Evolutionary conservation across 2,113 vertebrate species (phyloP).

Genomic region (Podiceps cristatus): DNA sequence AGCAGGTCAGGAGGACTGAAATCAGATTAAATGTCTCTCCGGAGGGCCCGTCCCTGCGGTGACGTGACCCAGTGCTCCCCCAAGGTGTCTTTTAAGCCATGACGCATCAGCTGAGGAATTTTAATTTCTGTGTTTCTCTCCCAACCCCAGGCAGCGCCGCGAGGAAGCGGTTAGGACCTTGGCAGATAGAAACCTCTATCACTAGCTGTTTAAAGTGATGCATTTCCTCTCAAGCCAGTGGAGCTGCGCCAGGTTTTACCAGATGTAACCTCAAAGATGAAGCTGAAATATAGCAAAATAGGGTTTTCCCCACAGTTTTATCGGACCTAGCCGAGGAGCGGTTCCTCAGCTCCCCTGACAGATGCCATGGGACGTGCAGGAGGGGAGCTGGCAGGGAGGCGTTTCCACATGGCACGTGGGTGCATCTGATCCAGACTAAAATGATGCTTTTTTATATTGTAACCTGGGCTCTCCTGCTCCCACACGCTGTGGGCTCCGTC

Average conservation of each 20-base stretch:
- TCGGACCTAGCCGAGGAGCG: neutral
- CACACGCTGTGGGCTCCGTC: neutral
- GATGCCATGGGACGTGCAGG: fast-evolving
- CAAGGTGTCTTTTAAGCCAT: neutral
- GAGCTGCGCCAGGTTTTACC: neutral
- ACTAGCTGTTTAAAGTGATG: neutral
- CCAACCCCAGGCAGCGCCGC: neutral
- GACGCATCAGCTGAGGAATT: slow-evolving; percentile 28
- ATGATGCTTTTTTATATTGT: neutral
- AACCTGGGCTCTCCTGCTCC: neutral
- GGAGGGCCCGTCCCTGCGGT: neutral
- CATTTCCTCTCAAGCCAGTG: neutral
- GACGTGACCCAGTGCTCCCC: neutral
- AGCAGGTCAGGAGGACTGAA: neutral
- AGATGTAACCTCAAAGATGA: neutral
- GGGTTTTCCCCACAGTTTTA: neutral
- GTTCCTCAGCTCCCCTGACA: neutral
- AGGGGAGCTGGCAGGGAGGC: neutral
- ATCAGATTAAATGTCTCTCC: neutral
- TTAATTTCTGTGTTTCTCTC: neutral
- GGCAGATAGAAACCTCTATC: neutral
- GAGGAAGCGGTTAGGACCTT: neutral
- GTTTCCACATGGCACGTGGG: neutral
- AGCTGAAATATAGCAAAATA: neutral
- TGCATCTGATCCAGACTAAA: neutral